phyloP scores from a whole-genome alignment of 2,888 invertebrate species.

The Hirtodrosophila confusa region DNA sequence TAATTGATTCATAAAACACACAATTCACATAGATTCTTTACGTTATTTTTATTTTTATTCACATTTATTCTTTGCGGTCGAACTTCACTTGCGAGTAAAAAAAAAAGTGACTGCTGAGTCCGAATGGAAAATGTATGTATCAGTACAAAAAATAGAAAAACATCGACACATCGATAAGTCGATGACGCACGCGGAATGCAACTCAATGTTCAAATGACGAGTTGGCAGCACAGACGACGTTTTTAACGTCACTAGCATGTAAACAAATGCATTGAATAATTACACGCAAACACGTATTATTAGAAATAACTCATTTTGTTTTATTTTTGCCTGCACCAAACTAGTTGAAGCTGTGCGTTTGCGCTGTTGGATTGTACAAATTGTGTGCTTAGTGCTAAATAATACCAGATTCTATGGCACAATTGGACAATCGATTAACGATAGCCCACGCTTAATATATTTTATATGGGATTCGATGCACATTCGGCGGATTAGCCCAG shows the following conservation, averaged over 20 bases:
- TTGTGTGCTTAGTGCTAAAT: background rate
- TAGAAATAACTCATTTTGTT: too few species aligned
- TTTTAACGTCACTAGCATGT: background rate
- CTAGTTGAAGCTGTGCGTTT: too few species aligned
- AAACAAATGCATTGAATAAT: background rate
- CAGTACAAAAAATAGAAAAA: constrained; percentile 44
- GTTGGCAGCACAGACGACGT: constrained; percentile 24
- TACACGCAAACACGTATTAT: background rate
- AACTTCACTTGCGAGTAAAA: constrained; percentile 73
- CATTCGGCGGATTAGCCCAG: background rate
- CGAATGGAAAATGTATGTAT: constrained; percentile 71
- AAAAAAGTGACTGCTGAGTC: constrained; percentile 62
- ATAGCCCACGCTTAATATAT: background rate
- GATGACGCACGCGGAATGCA: background rate
- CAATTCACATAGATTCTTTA: constrained; percentile 58
- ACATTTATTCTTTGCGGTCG: constrained; percentile 70
- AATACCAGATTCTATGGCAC: constrained; percentile 1
- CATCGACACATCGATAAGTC: constrained; percentile 18
- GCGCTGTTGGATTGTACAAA: too few species aligned
- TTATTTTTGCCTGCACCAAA: too few species aligned
- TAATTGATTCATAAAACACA: constrained; percentile 72
- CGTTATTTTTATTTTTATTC: constrained; percentile 58
- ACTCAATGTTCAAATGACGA: constrained; percentile 7
- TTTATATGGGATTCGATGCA: constrained; percentile 6
- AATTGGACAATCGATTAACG: constrained; percentile 7